Evolutionary conservation across 2,113 vertebrate genomes (phyloP).

Genomic region (Antidorcas marsupialis): DNA sequence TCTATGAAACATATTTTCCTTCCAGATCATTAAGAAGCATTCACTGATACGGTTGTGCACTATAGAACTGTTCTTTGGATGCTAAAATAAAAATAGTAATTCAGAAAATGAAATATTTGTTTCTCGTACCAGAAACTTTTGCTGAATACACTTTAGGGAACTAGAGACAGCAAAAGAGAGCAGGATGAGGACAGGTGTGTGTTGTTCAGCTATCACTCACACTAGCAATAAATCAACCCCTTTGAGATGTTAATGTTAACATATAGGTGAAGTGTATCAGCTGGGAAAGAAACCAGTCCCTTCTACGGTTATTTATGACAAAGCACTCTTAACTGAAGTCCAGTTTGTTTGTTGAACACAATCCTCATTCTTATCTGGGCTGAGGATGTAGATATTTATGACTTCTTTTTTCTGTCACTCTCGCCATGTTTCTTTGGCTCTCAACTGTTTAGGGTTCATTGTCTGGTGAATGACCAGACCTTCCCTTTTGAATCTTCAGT

Average conservation of each 20-base stretch:
- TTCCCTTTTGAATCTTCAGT: not conserved
- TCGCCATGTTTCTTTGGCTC: not conserved
- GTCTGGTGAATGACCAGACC: not conserved
- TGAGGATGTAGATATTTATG: not conserved
- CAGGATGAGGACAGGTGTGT: slow-evolving; percentile 66
- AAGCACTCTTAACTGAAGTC: slow-evolving; percentile 72
- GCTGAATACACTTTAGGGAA: slow-evolving; percentile 70
- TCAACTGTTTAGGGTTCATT: not conserved
- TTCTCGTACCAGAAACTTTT: slow-evolving; percentile 67
- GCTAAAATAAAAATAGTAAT: slow-evolving; percentile 55
- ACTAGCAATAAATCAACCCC: slow-evolving; percentile 69
- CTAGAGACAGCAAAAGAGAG: slow-evolving; percentile 49
- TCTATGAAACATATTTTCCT: slow-evolving; percentile 72
- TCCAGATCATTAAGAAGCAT: slow-evolving; percentile 72
- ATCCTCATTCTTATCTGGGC: not conserved
- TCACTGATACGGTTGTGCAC: slow-evolving; percentile 18
- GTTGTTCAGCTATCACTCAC: slow-evolving; percentile 49
- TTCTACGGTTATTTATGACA: slow-evolving; percentile 81
- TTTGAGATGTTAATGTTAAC: slow-evolving; percentile 67
- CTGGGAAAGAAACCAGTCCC: slow-evolving; percentile 76
- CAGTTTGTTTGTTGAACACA: slow-evolving; percentile 80
- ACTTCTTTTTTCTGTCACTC: not conserved
- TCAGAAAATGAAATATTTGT: slow-evolving; percentile 49
- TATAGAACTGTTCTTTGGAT: not conserved
- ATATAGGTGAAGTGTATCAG: slow-evolving; percentile 54